Conservation (phyloP, 2,797 vertebrate genomes). For the Ctenopoma kingsleyae region DNA sequence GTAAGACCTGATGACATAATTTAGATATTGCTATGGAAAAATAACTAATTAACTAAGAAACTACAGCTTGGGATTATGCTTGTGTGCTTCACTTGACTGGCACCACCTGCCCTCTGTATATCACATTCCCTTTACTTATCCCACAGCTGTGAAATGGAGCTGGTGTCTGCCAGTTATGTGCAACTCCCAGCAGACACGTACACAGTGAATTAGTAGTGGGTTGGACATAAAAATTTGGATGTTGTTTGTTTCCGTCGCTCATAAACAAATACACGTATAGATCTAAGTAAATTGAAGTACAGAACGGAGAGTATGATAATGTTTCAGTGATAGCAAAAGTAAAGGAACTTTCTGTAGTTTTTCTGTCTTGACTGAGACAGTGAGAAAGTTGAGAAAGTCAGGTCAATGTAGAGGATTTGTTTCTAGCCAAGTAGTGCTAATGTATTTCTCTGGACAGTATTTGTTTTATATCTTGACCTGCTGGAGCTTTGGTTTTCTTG, state of each 20-base stretch:
- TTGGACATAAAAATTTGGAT: constrained; percentile 32
- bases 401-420: constrained; percentile 27
- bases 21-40: constrained; percentile 71
- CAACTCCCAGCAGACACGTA: constrained; percentile 64
- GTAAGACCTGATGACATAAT: constrained; percentile 88
- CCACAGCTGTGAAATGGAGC: constrained; percentile 63
- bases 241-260: constrained; percentile 51
- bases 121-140: constrained; percentile 72
- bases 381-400: constrained; percentile 40
- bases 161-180: constrained; percentile 65
- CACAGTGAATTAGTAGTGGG: constrained; percentile 36
- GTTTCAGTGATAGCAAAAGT: constrained; percentile 5
- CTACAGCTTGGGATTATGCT: constrained; percentile 83
- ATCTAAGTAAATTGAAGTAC: neutral
- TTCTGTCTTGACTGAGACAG: constrained; percentile 22
- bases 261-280: constrained; percentile 15
- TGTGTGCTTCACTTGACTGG: constrained; percentile 85
- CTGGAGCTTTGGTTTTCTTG: constrained; percentile 33
- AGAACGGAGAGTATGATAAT: constrained; percentile 23
- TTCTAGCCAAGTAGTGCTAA: neutral
- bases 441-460: constrained; percentile 26
- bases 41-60: constrained; percentile 77
- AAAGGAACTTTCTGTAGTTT: constrained; percentile 10
- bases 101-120: constrained; percentile 82
- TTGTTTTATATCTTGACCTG: constrained; percentile 38